These are phyloP conservation scores for Pygathrix nemaeus DNA, from an alignment of 2,113 vertebrate species.

Conservation along the genomic window DNA sequence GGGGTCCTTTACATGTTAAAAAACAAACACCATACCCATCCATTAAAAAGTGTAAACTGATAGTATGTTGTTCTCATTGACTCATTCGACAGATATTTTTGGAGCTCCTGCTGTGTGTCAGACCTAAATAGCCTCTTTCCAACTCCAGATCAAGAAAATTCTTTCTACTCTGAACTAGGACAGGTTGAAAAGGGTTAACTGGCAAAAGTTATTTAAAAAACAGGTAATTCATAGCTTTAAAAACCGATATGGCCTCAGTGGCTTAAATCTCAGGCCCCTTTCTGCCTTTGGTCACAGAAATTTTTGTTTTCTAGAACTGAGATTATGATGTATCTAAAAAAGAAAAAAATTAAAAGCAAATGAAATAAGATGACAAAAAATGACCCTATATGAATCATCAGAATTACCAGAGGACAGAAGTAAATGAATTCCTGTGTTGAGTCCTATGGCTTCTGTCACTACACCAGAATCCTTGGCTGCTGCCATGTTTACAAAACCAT, in stretches of 20 bases:
- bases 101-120: not conserved
- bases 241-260: not conserved
- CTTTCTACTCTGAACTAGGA: not conserved
- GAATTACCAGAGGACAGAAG: not conserved
- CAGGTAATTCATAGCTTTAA: not conserved
- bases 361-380: not conserved
- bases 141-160: not conserved
- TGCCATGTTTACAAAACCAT: not conserved
- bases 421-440: not conserved
- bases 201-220: not conserved
- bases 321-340: not conserved
- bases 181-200: not conserved
- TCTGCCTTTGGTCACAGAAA: not conserved
- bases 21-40: not conserved
- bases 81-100: not conserved
- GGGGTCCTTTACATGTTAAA: not conserved
- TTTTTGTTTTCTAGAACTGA: not conserved
- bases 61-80: not conserved
- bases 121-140: not conserved
- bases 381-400: not conserved
- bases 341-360: not conserved
- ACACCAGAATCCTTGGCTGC: not conserved
- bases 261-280: not conserved
- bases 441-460: not conserved
- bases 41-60: not conserved